Evolutionary conservation across 2,797 vertebrate genomes (phyloP).

Genomic region (Myioborus miniatus): DNA sequence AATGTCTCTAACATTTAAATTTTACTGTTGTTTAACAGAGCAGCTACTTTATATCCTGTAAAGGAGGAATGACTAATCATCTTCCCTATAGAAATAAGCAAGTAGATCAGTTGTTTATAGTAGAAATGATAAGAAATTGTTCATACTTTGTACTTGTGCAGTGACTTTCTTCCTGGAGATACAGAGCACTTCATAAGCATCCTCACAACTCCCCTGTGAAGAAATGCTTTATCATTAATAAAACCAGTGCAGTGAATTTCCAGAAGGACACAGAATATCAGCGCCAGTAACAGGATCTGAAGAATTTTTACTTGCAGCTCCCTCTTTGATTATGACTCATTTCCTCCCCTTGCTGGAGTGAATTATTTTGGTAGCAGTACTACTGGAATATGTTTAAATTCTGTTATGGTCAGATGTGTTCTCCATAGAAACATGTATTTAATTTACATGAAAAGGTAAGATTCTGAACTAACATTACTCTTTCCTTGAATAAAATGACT

Average conservation of each 20-base stretch:
- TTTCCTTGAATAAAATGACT: background rate
- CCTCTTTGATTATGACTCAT: slow-evolving; percentile 22
- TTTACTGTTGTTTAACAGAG: background rate
- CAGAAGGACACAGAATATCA: background rate
- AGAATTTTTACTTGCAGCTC: background rate
- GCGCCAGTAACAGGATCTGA: slow-evolving; percentile 9
- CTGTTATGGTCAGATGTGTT: background rate
- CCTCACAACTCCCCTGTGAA: background rate
- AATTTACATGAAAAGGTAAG: background rate
- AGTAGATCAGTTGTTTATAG: background rate
- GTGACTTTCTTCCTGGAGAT: slow-evolving; percentile 12
- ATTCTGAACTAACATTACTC: background rate
- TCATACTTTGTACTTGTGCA: background rate
- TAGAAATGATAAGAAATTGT: background rate
- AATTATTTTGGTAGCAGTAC: slow-evolving; percentile 6
- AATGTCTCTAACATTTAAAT: slow-evolving; percentile 24
- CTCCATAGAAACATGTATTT: background rate
- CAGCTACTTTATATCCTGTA: background rate
- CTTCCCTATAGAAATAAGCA: background rate
- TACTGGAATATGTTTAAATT: slow-evolving; percentile 14
- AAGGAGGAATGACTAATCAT: background rate
- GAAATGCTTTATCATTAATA: slow-evolving; percentile 2
- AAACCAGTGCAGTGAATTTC: background rate
- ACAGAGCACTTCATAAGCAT: background rate
- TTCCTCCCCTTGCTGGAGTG: background rate